Conservation (phyloP, 2,113 vertebrate species). For the Ammodytes marinus region DNA sequence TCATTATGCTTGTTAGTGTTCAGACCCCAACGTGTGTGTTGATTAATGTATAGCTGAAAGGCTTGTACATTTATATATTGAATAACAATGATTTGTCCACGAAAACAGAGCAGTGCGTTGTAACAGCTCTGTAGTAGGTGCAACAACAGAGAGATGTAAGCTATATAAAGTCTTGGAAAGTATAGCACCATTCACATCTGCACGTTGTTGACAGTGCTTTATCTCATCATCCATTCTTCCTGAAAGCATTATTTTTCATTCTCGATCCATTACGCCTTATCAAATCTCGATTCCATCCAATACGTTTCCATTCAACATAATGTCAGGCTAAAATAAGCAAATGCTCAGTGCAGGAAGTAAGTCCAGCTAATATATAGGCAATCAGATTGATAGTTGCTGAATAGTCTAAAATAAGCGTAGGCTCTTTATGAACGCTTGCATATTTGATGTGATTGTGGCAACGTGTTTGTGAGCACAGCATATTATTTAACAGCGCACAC, state of each 20-base stretch:
- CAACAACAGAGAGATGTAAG: not conserved
- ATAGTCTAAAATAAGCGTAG: not conserved
- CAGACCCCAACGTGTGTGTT: not conserved
- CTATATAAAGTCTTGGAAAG: not conserved
- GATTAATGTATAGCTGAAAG: not conserved
- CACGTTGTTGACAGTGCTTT: constrained; percentile 7
- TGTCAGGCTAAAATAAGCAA: constrained; percentile 7
- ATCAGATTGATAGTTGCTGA: constrained; percentile 38
- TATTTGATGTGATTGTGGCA: constrained; percentile 48
- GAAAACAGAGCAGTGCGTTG: not conserved
- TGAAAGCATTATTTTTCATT: constrained; percentile 16
- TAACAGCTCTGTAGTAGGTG: no score
- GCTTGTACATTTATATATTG: not conserved
- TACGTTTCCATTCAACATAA: constrained; percentile 18
- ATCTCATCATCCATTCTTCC: constrained; percentile 30
- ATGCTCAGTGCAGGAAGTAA: constrained; percentile 12
- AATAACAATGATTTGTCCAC: not conserved
- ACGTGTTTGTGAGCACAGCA: constrained; percentile 34
- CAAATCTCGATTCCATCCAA: not conserved
- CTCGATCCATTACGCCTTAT: constrained; percentile 12
- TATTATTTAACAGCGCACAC: constrained; percentile 12
- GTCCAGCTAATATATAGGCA: constrained; percentile 27
- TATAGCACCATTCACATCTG: constrained; percentile 2
- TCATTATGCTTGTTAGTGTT: not conserved
- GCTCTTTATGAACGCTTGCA: constrained; percentile 34